Percentiles rank a stretch among this genome's conserved stretches.
These are phyloP conservation scores for Tanytarsus gracilentus DNA, from an alignment of 2,888 invertebrate genomes.

Conservation along the genomic window DNA sequence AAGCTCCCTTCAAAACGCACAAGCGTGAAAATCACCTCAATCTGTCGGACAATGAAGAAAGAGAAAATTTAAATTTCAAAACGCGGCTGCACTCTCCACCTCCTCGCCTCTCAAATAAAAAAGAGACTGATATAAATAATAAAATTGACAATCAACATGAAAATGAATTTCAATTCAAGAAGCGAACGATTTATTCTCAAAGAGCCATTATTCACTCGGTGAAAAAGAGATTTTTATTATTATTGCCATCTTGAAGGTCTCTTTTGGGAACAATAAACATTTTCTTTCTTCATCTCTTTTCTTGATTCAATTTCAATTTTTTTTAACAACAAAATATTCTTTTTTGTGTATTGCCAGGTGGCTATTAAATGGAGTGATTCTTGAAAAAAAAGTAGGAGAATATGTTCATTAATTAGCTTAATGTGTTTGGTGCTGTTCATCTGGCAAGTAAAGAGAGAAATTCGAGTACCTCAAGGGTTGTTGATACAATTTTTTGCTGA, in stretches of 20 bases:
- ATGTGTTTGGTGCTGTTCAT: neutral
- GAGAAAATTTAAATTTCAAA: too few relatives aligned
- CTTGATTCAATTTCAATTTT: slow-evolving; percentile 17
- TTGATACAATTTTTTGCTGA: neutral
- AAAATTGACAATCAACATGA: too few relatives aligned
- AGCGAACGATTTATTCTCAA: slow-evolving; percentile 3
- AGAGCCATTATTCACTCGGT: slow-evolving; percentile 11
- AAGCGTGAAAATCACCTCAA: too few relatives aligned
- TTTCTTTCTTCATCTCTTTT: neutral
- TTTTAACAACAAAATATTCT: neutral
- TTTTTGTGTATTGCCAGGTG: slow-evolving; percentile 22
- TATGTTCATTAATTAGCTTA: slow-evolving; percentile 20
- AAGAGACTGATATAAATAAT: too few relatives aligned
- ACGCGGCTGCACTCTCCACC: too few relatives aligned
- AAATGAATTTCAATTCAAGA: too few relatives aligned
- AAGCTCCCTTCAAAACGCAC: too few relatives aligned
- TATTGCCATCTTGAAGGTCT: slow-evolving; percentile 14
- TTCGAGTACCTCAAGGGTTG: neutral
- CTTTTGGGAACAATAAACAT: slow-evolving; percentile 20
- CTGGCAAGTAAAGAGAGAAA: neutral
- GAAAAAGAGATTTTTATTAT: slow-evolving; percentile 4
- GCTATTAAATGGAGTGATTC: slow-evolving; percentile 26
- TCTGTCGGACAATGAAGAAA: too few relatives aligned
- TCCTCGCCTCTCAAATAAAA: too few relatives aligned
- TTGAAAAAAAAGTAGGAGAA: neutral